These are phyloP conservation scores for Sigmodon hispidus DNA, from an alignment of 2,113 vertebrate genomes.

Conservation along the genomic window DNA sequence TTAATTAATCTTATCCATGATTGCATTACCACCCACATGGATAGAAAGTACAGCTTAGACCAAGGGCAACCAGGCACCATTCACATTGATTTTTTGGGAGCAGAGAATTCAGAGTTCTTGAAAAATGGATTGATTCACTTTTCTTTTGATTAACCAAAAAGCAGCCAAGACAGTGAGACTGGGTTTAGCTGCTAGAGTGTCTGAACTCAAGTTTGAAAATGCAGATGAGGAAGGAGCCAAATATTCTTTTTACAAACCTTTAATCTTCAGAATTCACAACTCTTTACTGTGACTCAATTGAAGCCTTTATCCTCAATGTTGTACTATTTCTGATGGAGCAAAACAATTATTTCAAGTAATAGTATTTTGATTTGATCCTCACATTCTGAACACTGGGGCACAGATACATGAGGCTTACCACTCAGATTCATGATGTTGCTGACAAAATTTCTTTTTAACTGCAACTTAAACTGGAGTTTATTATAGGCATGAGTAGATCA, in stretches of 20 bases:
- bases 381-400: not conserved
- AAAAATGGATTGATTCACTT: conserved; percentile 73
- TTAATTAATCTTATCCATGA: conserved; percentile 82
- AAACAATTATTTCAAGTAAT: conserved; percentile 46
- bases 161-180: not conserved
- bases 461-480: not conserved
- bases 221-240: not conserved
- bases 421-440: not conserved
- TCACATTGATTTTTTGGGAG: conserved; percentile 71
- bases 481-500: not conserved
- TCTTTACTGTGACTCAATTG: conserved; percentile 53
- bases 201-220: conserved; percentile 65
- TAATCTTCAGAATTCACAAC: conserved; percentile 48
- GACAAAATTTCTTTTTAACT: conserved; percentile 34
- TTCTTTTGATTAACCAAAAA: conserved; percentile 67
- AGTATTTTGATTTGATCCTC: conserved; percentile 45
- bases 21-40: conserved; percentile 75
- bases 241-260: conserved; percentile 48
- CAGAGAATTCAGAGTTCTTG: conserved; percentile 63
- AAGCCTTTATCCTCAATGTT: conserved; percentile 53
- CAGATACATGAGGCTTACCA: not conserved
- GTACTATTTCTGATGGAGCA: conserved; percentile 46
- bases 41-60: conserved; percentile 78
- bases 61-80: conserved; percentile 76
- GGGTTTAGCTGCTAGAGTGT: conserved; percentile 44